Evolutionary conservation across 2,888 invertebrate genomes (phyloP).

Genomic region (Cephus nigrinus): DNA sequence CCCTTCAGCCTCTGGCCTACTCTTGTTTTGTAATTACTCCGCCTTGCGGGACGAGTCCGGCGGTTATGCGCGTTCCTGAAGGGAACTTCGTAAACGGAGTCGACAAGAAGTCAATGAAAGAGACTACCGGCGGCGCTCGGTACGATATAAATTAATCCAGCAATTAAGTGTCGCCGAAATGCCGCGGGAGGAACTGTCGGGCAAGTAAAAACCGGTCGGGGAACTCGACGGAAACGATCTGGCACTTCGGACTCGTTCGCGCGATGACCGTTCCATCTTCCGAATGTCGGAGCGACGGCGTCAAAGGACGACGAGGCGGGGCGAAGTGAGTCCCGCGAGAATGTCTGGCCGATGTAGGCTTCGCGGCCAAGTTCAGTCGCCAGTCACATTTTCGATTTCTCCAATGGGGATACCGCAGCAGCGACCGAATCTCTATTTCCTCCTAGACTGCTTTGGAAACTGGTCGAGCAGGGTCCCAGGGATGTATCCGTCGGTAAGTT

Average conservation of each 20-base stretch:
- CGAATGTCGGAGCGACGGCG: neutral
- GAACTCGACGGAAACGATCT: constrained; percentile 4
- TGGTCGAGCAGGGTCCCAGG: neutral
- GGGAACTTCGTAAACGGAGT: neutral
- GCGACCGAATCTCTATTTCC: neutral
- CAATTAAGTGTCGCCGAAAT: constrained; percentile 34
- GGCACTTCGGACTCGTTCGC: neutral
- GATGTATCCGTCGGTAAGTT: neutral
- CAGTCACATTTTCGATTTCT: constrained; percentile 24
- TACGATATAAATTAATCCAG: constrained; percentile 35
- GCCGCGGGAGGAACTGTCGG: constrained; percentile 14
- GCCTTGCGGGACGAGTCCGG: neutral
- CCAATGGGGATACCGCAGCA: neutral
- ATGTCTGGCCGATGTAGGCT: constrained; percentile 29
- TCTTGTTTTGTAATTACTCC: neutral
- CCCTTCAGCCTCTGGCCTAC: no score
- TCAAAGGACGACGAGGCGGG: neutral
- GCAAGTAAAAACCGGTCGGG: constrained; percentile 7
- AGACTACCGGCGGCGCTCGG: constrained; percentile 10
- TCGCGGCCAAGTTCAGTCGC: constrained; percentile 33
- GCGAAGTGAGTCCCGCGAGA: neutral
- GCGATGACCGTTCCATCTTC: constrained; percentile 12
- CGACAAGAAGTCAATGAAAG: constrained; percentile 15
- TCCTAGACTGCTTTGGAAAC: neutral
- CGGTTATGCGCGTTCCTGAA: neutral